Evolutionary conservation across 2,888 invertebrate genomes (phyloP).

Genomic region (Mythimna ferrago): DNA sequence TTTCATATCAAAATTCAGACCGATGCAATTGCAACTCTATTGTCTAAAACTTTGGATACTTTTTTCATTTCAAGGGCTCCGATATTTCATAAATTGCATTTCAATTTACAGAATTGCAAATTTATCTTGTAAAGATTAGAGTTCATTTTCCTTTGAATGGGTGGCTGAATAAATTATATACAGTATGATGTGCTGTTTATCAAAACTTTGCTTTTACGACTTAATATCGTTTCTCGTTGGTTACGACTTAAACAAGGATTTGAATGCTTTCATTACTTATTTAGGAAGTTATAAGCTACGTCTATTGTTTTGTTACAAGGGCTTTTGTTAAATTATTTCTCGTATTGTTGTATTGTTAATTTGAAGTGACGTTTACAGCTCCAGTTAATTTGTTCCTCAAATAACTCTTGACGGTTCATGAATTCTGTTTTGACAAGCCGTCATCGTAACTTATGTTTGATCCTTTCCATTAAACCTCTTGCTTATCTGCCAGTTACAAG

Average conservation of each 20-base stretch:
- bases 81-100: neutral
- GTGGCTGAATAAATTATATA: constrained; percentile 21
- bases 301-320: constrained; percentile 34
- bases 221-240: constrained; percentile 54
- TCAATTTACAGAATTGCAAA: constrained; percentile 11
- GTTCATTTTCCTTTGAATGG: constrained; percentile 21
- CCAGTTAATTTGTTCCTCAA: neutral
- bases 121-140: neutral
- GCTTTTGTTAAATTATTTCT: constrained; percentile 6
- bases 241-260: constrained; percentile 41
- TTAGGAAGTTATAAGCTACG: constrained; percentile 25
- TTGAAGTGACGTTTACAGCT: neutral
- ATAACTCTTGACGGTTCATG: constrained; percentile 1
- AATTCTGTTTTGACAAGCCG: constrained; percentile 16
- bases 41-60: neutral
- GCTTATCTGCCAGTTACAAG: neutral
- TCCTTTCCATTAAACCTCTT: neutral
- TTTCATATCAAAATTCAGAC: constrained; percentile 15
- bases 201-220: constrained; percentile 55
- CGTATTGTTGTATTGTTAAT: constrained; percentile 22
- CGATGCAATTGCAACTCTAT: constrained; percentile 13
- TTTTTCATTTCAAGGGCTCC: constrained; percentile 16
- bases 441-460: neutral
- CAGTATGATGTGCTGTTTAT: constrained; percentile 35
- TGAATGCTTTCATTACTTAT: constrained; percentile 44